Base-by-base conservation (phyloP, 1,140 invertebrate species). In the Neomicropteryx cornuta region DNA sequence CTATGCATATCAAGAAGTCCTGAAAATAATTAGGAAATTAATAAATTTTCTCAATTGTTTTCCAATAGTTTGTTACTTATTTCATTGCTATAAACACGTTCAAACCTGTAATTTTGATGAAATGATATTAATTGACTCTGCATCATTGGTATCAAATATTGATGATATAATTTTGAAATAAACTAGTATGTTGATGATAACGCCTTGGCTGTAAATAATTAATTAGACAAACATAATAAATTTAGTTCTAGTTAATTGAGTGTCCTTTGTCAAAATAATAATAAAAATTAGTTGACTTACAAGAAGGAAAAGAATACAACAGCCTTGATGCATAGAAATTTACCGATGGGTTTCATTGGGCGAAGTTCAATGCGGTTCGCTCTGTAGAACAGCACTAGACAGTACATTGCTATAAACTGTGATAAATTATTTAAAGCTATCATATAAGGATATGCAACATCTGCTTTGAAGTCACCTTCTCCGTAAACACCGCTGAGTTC, bases 281-380 rank as follows among this genome's bases (percentile, higher is more conserved):
- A 41, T 47, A 18, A 2, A 30, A 36, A 24, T 23, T 22, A 22
- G 31, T 27, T 40, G 38, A 81, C 88, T 84, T 78, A 95, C 91
- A 95, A 96, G 67, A 97, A 97, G 37, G 92, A 95, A 53, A 96
- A 91, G 68, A 97, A 97, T 10, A 97, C 89, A 37, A 97, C 93
- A 52, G 89, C 86, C 73, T 97, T 97, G 42, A 97, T 95, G 59
- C 93, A 97, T n/a, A 97, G 68, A 68, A 97, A 97, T 66, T 97
- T 97, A 39, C 87, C 84, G 46, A 97, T 73, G 5, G 93, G 92
- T 53, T 84, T 84, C 81, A 97, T 92, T 13, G 91, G 90, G 46
- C 78, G 75, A 4, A 97, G 62, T 62, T 94, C 87, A 44, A 81
- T 73, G 49, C 77, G 77, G 61, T 87, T 92, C 6, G 88, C 90